Evolutionary conservation across 2,888 invertebrate species (phyloP).

Genomic region (Pachycephus smyrnensis): DNA sequence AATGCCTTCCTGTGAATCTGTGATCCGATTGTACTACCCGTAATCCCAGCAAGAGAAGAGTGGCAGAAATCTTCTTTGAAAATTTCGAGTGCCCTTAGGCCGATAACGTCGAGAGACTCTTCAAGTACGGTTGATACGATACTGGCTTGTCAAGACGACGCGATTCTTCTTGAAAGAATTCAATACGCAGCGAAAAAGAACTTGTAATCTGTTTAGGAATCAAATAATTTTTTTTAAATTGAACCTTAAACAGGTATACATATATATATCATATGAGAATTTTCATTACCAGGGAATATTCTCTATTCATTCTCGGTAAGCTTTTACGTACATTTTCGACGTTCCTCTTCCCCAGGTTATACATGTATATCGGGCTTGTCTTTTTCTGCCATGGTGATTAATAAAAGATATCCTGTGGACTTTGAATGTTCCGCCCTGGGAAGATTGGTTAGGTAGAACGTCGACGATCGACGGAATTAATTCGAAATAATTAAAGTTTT

Average conservation of each 20-base stretch:
- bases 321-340: neutral
- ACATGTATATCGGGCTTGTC: neutral
- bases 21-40: neutral
- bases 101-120: neutral
- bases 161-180: neutral
- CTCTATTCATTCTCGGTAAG: neutral
- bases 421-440: neutral
- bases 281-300: neutral
- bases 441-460: neutral
- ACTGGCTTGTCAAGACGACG: neutral
- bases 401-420: neutral
- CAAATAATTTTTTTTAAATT: too few species aligned
- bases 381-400: neutral
- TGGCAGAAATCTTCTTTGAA: slow-evolving; percentile 27
- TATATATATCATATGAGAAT: too few species aligned
- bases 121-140: neutral
- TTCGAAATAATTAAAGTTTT: slow-evolving; percentile 9
- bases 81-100: slow-evolving; percentile 18
- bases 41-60: slow-evolving; percentile 28
- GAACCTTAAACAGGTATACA: too few species aligned
- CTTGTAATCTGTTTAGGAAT: neutral
- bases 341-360: neutral
- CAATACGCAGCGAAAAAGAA: neutral
- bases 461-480: slow-evolving; percentile 5
- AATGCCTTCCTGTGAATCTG: neutral